Evolutionary conservation across 2,113 vertebrate species (phyloP).

Genomic region (Nycticorax nycticorax): DNA sequence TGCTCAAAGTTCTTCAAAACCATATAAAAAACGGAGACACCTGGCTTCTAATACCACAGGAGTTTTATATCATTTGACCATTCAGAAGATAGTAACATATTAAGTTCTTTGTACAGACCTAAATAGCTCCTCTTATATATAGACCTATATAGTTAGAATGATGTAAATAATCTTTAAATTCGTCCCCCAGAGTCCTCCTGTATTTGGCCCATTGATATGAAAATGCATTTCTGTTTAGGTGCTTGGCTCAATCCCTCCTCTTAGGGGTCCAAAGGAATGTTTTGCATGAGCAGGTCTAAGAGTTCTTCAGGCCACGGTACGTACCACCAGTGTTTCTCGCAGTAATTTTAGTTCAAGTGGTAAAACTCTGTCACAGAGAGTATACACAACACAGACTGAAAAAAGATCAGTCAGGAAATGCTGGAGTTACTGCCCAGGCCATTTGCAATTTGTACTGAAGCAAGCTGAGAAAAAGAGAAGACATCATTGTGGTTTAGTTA

Average conservation of each 20-base stretch:
- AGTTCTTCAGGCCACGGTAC: neutral
- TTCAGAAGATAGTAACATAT: fast-evolving
- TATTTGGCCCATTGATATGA: neutral
- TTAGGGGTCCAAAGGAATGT: neutral
- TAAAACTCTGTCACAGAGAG: neutral
- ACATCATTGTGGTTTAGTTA: neutral
- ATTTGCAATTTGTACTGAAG: neutral
- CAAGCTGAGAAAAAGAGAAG: neutral
- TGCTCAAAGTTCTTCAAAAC: neutral
- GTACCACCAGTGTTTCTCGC: neutral
- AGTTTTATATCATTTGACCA: neutral
- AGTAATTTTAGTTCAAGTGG: neutral
- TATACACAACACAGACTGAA: neutral
- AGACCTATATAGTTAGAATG: neutral
- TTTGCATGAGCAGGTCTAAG: neutral
- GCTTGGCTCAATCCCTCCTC: neutral
- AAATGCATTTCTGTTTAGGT: neutral
- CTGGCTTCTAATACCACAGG: neutral
- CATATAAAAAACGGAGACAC: neutral
- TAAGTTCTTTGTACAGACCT: neutral
- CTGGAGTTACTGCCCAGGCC: neutral
- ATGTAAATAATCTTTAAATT: neutral
- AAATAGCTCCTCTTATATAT: neutral
- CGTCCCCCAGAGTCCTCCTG: neutral
- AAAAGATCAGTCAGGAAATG: neutral